A percentile compares a stretch with the other conserved stretches of the same genome.
Evolutionary conservation across 2,113 vertebrate genomes (phyloP).

Genomic region (Chaetorhynchus papuensis): DNA sequence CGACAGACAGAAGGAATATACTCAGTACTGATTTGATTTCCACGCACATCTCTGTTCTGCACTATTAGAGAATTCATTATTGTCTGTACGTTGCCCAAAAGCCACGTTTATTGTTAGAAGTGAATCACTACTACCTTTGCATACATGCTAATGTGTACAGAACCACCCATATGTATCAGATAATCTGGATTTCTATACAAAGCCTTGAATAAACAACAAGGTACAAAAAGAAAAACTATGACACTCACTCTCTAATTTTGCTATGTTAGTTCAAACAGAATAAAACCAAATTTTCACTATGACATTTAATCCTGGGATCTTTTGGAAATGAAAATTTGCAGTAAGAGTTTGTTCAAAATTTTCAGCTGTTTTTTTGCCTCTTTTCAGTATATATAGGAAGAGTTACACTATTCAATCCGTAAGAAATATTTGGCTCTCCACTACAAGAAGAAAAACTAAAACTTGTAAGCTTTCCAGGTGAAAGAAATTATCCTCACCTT

Average conservation of each 20-base stretch:
- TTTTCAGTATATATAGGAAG: background rate
- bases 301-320: background rate
- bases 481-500: background rate
- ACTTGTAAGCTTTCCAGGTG: background rate
- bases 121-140: background rate
- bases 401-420: background rate
- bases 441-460: background rate
- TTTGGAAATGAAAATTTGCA: background rate
- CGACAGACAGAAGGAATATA: background rate
- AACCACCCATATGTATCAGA: background rate
- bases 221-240: background rate
- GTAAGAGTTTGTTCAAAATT: background rate
- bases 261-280: background rate
- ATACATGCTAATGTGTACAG: background rate
- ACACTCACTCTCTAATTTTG: background rate
- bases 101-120: background rate
- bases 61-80: background rate
- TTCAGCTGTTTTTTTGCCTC: background rate
- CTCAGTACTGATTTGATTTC: background rate
- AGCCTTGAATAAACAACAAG: background rate
- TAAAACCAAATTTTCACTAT: background rate
- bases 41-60: background rate
- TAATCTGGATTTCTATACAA: background rate
- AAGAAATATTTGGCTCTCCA: background rate
- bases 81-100: background rate